Base-by-base conservation (phyloP, 1,140 invertebrate species). In the Antheraea pernyi region DNA sequence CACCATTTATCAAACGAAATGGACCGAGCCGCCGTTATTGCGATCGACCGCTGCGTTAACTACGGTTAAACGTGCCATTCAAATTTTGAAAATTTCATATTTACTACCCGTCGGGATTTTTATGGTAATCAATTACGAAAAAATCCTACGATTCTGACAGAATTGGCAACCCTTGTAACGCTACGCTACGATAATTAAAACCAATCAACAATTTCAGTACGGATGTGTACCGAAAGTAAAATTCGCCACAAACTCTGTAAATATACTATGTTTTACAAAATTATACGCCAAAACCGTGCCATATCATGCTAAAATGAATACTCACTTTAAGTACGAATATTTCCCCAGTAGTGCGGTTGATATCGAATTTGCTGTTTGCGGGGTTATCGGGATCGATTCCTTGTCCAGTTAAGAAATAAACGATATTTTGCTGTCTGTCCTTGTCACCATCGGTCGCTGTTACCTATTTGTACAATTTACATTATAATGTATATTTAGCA, bases 371-470 rank as follows among this genome's bases (percentile, higher is more conserved):
- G 92, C 97, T 98, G 84, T 98, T 98, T 69, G 97, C 96, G 42
- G 97, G 97, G 93, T 98, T 98, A 88, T 98, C 97, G 9, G 98
- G 96, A 93, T 99, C 97, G 79, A 99, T 98, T 67, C 98, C 98
- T 87, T 99, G 98, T 10, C 98, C 98, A 22, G 98, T 99, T 62
- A 99, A 93, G 92, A 98, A 98, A 91, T 99, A 99, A 7, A 99
- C 98, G 84, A 99, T 99, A 82, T 98, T 97, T 82, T 98, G 98
- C 59, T 96, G 96, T 63, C 98, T 95, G 87, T 98, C 98, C 82
- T 98, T 97, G 89, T 99, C 98, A 19, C 98, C 98, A 86, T 99
- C 98, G 4, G 97, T 98, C 22, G 98, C 98, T 30, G 96, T 97
- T 61, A 99, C 98, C 98, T 99, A 89, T 75, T 88, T 30, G 77